Conservation (phyloP, 2,888 invertebrate genomes). For the Pterostichus niger region DNA sequence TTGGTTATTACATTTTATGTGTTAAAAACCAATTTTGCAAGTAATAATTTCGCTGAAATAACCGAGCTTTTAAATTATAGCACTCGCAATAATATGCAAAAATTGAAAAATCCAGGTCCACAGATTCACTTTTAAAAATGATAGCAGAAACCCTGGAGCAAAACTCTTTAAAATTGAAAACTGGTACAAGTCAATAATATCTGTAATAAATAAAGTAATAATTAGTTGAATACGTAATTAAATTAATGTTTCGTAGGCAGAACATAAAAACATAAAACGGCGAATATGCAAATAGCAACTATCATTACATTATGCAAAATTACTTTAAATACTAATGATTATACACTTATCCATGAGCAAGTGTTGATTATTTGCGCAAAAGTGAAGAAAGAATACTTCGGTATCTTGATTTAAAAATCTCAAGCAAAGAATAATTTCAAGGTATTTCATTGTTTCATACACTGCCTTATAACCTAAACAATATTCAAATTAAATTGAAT, state of each 20-base stretch:
- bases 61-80: constrained; percentile 13
- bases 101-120: constrained; percentile 20
- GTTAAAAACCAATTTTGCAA: constrained; percentile 33
- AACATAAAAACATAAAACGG: constrained; percentile 34
- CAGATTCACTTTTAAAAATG: constrained; percentile 5
- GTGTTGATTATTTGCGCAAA: constrained; percentile 47
- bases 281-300: constrained; percentile 30
- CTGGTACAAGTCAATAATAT: too few relatives aligned
- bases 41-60: constrained; percentile 17
- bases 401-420: constrained; percentile 42
- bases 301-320: constrained; percentile 51
- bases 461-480: constrained; percentile 16
- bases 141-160: neutral
- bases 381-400: constrained; percentile 28
- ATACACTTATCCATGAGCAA: constrained; percentile 12
- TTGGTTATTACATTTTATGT: constrained; percentile 29
- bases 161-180: neutral
- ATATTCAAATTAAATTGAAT: constrained; percentile 48
- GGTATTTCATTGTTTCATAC: constrained; percentile 47
- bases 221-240: neutral
- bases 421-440: constrained; percentile 23
- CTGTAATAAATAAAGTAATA: too few relatives aligned
- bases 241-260: too few relatives aligned
- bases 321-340: constrained; percentile 46
- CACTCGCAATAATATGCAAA: constrained; percentile 33